Evolutionary conservation across 2,888 invertebrate species (phyloP).

Genomic region (Syrista parreyssii): DNA sequence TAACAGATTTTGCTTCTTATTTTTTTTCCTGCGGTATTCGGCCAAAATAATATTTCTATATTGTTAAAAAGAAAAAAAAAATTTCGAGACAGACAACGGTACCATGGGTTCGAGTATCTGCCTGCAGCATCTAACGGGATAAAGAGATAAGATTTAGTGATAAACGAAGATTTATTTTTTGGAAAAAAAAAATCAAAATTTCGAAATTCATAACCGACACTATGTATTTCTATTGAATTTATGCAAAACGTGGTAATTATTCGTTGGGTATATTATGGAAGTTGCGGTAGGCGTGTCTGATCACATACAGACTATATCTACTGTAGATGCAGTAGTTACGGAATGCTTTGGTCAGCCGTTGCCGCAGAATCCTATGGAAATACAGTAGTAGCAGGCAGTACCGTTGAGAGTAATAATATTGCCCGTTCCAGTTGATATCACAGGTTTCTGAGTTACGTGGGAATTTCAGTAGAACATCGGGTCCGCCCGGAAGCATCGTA

Average conservation of each 20-base stretch:
- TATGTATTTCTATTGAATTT: neutral
- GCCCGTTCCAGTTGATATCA: neutral
- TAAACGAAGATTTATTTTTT: neutral
- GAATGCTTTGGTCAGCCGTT: neutral
- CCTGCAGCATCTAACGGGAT: neutral
- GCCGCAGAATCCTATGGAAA: neutral
- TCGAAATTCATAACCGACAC: neutral
- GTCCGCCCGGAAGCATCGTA: constrained; percentile 3
- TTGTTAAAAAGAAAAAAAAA: neutral
- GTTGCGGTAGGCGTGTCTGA: neutral
- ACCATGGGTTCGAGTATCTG: neutral
- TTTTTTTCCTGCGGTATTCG: neutral
- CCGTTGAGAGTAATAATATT: neutral
- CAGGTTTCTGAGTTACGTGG: neutral
- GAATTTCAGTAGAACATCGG: neutral
- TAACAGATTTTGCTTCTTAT: neutral
- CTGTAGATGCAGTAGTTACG: neutral
- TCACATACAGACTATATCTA: neutral
- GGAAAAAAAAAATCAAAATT: neutral
- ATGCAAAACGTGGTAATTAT: neutral
- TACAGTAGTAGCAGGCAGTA: neutral
- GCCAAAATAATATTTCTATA: neutral
- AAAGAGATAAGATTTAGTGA: neutral
- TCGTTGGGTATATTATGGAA: neutral
- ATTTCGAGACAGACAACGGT: neutral